A percentile compares a stretch with the other conserved stretches of the same genome.
phyloP scores from a whole-genome alignment of 1,140 invertebrate species.

The Diorhabda carinulata region DNA sequence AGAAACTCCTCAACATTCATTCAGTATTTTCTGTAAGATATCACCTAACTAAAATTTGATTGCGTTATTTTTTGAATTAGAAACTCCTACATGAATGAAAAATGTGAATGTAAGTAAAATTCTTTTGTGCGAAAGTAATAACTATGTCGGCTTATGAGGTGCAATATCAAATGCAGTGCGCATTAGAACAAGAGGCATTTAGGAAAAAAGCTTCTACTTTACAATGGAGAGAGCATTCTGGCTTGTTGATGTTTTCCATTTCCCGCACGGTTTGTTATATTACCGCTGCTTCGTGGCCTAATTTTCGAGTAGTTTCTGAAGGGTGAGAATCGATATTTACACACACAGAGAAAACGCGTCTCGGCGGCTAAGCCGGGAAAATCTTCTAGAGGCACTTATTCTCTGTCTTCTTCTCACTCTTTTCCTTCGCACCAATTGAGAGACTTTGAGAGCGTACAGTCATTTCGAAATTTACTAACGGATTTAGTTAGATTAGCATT shows the following conservation, averaged over 20 bases:
- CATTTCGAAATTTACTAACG: not conserved
- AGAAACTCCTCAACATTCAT: too few relatives aligned
- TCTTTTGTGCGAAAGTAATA: too few relatives aligned
- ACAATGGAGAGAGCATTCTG: slow-evolving; percentile 6
- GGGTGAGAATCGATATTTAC: not conserved
- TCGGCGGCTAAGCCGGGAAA: not conserved
- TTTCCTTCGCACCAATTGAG: not conserved
- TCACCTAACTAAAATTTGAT: too few relatives aligned
- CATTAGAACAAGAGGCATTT: not conserved
- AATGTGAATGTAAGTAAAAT: too few relatives aligned
- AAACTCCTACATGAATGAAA: too few relatives aligned
- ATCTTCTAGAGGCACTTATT: not conserved
- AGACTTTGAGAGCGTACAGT: not conserved
- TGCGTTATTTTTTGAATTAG: too few relatives aligned
- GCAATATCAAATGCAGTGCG: not conserved
- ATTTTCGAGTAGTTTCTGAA: not conserved
- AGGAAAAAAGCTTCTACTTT: not conserved
- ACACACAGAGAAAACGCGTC: not conserved
- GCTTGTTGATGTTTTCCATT: slow-evolving; percentile 10
- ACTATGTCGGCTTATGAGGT: too few relatives aligned
- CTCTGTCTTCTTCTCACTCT: not conserved
- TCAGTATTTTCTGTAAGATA: too few relatives aligned
- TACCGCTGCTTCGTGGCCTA: not conserved
- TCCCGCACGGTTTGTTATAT: slow-evolving; percentile 6
- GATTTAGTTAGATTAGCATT: not conserved